Percentiles rank a stretch among this genome's conserved stretches.
Conservation (phyloP, 2,113 vertebrate genomes). For the Pseudorasbora parva region DNA sequence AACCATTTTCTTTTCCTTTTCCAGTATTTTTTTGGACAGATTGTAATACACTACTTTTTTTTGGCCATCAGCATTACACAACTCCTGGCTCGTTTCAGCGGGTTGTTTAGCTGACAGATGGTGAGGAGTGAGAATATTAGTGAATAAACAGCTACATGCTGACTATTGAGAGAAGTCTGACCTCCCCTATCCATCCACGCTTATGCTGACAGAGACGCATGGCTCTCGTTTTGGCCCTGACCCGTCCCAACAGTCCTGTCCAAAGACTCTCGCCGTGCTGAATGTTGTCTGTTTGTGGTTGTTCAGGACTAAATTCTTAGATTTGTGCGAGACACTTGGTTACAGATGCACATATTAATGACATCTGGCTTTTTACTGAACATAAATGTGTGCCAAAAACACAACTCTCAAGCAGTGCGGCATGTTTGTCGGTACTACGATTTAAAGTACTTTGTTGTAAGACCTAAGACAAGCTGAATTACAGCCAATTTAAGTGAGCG, state of each 20-base stretch:
- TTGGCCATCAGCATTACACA: not conserved
- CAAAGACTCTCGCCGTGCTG: not conserved
- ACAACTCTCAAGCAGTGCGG: not conserved
- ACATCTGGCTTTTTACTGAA: slow-evolving; percentile 18
- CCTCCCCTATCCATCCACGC: not conserved
- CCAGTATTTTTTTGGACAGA: not conserved
- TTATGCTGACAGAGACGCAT: slow-evolving; percentile 2
- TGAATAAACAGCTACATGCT: slow-evolving; percentile 37
- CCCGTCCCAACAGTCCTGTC: not conserved
- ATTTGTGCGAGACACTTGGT: not conserved
- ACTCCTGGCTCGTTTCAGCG: not conserved
- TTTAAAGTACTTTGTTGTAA: slow-evolving; percentile 14
- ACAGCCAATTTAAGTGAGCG: slow-evolving; percentile 7
- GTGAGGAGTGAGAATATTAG: slow-evolving; percentile 41
- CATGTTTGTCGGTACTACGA: not conserved
- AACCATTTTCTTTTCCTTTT: not conserved
- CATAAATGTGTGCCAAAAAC: not conserved
- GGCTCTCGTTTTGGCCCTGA: not conserved
- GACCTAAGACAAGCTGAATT: not conserved
- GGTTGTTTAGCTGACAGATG: slow-evolving; percentile 46
- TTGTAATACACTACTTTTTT: slow-evolving; percentile 10
- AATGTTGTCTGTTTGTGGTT: not conserved
- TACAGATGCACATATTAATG: not conserved
- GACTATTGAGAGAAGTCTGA: not conserved
- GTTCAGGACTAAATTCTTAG: not conserved